Evolutionary conservation across 2,888 invertebrate genomes (phyloP).

Genomic region (Panorpa germanica): DNA sequence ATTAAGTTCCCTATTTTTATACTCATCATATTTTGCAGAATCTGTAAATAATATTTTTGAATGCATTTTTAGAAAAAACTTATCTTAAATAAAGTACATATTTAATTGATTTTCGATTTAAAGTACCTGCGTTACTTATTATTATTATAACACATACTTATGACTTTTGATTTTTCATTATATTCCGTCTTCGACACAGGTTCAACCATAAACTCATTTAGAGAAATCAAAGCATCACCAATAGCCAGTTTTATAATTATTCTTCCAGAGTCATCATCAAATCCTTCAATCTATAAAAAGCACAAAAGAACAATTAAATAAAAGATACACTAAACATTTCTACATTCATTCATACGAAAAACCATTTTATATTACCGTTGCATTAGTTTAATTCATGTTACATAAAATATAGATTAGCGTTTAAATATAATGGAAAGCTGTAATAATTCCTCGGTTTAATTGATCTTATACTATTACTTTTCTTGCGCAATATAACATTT

Average conservation of each 20-base stretch:
- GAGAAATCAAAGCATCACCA: constrained; percentile 41
- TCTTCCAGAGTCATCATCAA: constrained; percentile 67
- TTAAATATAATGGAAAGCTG: too few relatives aligned
- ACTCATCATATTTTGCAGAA: constrained; percentile 49
- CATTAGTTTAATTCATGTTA: too few relatives aligned
- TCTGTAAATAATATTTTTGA: constrained; percentile 28
- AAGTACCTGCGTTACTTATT: background rate
- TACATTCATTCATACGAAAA: too few relatives aligned
- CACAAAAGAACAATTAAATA: constrained; percentile 11
- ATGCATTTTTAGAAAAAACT: constrained; percentile 3
- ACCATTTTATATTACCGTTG: too few relatives aligned
- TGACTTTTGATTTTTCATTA: constrained; percentile 60
- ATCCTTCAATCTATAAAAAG: constrained; percentile 43
- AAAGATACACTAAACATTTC: too few relatives aligned
- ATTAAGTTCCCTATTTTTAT: constrained; percentile 30
- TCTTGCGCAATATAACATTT: too few relatives aligned
- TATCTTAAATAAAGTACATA: constrained; percentile 1
- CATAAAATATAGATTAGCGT: too few relatives aligned
- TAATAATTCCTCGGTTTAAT: too few relatives aligned
- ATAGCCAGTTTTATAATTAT: constrained; percentile 57
- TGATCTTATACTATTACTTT: too few relatives aligned
- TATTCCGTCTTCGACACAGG: constrained; percentile 66
- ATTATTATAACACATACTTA: constrained; percentile 45
- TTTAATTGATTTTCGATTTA: too few relatives aligned
- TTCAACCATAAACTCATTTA: constrained; percentile 62